Conservation (phyloP, 1,140 invertebrate genomes). For the Elymnias hypermnestra region DNA sequence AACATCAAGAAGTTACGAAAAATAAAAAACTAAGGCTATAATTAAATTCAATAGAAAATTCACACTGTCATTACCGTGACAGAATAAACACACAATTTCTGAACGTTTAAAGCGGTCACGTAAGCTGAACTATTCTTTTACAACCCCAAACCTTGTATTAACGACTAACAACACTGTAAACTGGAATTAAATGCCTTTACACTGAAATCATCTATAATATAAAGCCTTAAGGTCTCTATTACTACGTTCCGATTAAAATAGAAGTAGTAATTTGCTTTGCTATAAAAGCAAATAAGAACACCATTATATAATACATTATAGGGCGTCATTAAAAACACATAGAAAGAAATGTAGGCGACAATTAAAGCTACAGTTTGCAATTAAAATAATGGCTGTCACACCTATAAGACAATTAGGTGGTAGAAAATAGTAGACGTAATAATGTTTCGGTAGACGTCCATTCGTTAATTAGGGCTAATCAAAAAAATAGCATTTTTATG, state of each 20-base stretch:
- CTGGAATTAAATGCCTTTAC: constrained; percentile 11
- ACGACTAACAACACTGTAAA: constrained; percentile 8
- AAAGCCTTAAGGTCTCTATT: no score
- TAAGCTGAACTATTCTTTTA: constrained; percentile 29
- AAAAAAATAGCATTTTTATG: constrained; percentile 49
- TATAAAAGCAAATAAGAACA: constrained; percentile 33
- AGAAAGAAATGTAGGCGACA: constrained; percentile 57
- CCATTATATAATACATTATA: constrained; percentile 45
- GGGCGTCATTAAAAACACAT: constrained; percentile 50
- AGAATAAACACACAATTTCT: constrained; percentile 27
- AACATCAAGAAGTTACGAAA: not conserved
- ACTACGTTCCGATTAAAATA: not conserved
- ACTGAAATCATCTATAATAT: no score
- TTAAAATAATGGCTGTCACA: constrained; percentile 74
- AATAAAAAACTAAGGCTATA: not conserved
- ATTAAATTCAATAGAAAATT: constrained; percentile 24
- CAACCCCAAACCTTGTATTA: constrained; percentile 22
- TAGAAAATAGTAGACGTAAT: constrained; percentile 38
- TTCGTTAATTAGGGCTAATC: constrained; percentile 67
- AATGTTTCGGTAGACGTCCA: constrained; percentile 57
- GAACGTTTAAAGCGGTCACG: constrained; percentile 27
- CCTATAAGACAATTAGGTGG: constrained; percentile 70
- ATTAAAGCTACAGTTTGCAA: constrained; percentile 60
- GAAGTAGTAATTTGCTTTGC: constrained; percentile 24
- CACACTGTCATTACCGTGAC: constrained; percentile 28